Base-by-base conservation (phyloP, 1,140 invertebrate species). In the Temnothorax curvispinosus region DNA sequence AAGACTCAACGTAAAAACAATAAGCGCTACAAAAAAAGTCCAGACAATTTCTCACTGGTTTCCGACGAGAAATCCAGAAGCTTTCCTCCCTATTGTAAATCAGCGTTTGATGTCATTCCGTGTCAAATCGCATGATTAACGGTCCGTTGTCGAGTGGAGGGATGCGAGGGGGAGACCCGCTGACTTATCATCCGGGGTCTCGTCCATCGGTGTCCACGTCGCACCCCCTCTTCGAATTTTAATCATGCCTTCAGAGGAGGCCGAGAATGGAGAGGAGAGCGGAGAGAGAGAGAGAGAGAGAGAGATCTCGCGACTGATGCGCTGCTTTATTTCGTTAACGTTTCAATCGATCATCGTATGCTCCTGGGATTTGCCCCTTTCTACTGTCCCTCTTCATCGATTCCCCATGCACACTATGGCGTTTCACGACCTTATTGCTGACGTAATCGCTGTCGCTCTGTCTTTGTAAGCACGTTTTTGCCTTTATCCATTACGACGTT, bases 71-170 rank as follows among this genome's bases (percentile, higher is more conserved):
- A 91, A 92, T 92, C 88, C 88, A 87, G 71, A 50, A 44, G 64
- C 77, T 90, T 64, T 87, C 67, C 88, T 86, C 69, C 76, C 89
- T 88, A 91, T 87, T 93, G 91, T 93, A 93, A 93, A 91, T 92
- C 92, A 90, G 88, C 92, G 93, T 94, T 94, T 93, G 91, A 92
- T 92, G 93, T 94, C 92, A 92, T 88, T 89, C 78, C 86, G 90
- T 90, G 92, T 93, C 93, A 93, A 86, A 91, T 91, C 91, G 87
- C 91, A 93, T 94, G 94, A 94, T 94, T 94, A 94, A 94, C 93
- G 93, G 91, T 87, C 77, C 88, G 65, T 65, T 86, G 89, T 89
- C 89, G 88, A 85, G 78, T 54, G 84, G 58, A 88, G 86, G 91
- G 91, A 87, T 76, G 69, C 87, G 88, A 81, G 80, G 78, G 86